These are phyloP conservation scores for Lagocephalus sceleratus DNA, from an alignment of 2,797 vertebrate species.

Conservation along the genomic window DNA sequence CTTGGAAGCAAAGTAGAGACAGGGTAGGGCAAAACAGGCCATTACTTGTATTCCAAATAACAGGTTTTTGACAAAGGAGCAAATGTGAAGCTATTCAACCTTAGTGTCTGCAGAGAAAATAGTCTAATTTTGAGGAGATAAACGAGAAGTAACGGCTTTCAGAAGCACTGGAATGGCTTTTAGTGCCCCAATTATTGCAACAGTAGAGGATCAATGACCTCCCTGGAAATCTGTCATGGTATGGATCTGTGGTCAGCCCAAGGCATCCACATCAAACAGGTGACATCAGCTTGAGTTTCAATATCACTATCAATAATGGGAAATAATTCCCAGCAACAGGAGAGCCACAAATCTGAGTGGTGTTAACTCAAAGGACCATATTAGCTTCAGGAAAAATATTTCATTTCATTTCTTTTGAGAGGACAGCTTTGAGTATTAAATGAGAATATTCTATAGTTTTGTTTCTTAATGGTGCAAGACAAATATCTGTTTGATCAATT, in stretches of 20 bases:
- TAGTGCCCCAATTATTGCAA: constrained; percentile 30
- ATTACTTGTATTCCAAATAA: constrained; percentile 16
- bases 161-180: constrained; percentile 4
- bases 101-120: constrained; percentile 10
- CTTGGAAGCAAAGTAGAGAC: constrained; percentile 59
- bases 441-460: constrained; percentile 21
- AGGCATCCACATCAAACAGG: constrained; percentile 18
- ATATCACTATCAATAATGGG: constrained; percentile 24
- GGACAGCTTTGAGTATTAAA: constrained; percentile 17
- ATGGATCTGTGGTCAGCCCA: constrained; percentile 28
- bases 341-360: background rate
- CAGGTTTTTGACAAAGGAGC: constrained; percentile 12
- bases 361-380: constrained; percentile 3
- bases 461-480: constrained; percentile 15
- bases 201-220: constrained; percentile 31
- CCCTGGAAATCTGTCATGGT: constrained; percentile 34
- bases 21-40: constrained; percentile 4
- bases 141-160: constrained; percentile 10
- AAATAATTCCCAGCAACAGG: constrained; percentile 10
- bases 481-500: constrained; percentile 17
- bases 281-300: constrained; percentile 8
- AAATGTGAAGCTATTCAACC: constrained; percentile 9
- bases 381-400: background rate
- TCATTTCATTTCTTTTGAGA: constrained; percentile 22
- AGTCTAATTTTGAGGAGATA: constrained; percentile 13